Evolutionary conservation across 2,113 vertebrate genomes (phyloP).

Genomic region (Cepphus grylle): DNA sequence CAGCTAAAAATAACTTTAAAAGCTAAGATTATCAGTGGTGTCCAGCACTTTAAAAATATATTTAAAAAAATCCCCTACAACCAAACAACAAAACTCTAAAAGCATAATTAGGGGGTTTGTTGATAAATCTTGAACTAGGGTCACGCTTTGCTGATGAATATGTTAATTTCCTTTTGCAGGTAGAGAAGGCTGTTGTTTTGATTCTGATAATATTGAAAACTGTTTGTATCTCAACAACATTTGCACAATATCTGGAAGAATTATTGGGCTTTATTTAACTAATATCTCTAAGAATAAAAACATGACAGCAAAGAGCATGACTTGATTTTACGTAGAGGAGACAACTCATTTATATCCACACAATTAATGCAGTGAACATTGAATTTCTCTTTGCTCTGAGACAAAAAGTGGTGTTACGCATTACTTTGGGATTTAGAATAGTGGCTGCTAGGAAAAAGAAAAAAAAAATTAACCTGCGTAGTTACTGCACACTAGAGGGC

Average conservation of each 20-base stretch:
- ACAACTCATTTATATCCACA: not conserved
- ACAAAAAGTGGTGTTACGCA: not conserved
- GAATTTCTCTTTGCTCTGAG: conserved; percentile 14
- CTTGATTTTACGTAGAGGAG: not conserved
- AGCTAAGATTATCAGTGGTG: not conserved
- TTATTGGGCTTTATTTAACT: not conserved
- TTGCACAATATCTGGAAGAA: not conserved
- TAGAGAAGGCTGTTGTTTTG: not conserved
- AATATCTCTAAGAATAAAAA: not conserved
- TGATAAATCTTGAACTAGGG: not conserved
- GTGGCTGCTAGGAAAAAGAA: not conserved
- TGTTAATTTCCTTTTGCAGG: conserved; percentile 31
- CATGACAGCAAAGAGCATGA: not conserved
- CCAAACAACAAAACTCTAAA: not conserved
- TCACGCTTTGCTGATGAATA: not conserved
- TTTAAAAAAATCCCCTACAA: not conserved
- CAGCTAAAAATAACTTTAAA: not conserved
- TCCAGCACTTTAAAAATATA: not conserved
- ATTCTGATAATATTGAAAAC: not conserved
- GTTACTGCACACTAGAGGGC: conserved; percentile 91
- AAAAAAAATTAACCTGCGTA: conserved; percentile 46
- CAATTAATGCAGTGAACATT: not conserved
- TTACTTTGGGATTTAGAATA: conserved; percentile 7
- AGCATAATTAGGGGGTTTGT: not conserved
- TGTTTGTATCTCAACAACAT: not conserved